Base-by-base conservation (phyloP, 1,140 invertebrate species). In the Solen grandis region DNA sequence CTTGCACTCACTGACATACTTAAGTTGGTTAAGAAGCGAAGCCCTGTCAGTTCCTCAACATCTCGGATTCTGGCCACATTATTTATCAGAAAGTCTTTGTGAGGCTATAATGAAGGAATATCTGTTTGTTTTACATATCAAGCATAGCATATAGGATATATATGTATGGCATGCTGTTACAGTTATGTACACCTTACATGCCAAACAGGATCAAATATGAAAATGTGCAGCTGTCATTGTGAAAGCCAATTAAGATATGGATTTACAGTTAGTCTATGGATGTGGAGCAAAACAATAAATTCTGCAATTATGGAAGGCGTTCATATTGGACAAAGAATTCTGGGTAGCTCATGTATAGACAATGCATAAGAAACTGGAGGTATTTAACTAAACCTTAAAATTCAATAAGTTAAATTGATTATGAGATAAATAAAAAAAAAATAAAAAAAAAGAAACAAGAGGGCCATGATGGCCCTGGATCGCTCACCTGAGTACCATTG, bases 21-120 rank as follows among this genome's bases (percentile, higher is more conserved):
- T 5, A 84, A 72, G 8, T 54, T 33, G 2, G 73, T 73, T 4
- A 88, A 57, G 38, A 88, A 85, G 52, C 78, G 36, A 14, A 84
- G 55, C 2, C 85, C 86, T 36, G 86, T 86, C 10, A 85, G 36
- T 8, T 88, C 76, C 74, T 91, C 90, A 46, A 91, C 76, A 78
- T 91, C 90, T 35, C 85, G 63, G 22, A 91, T 81, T 52, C 90
- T 83, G 10, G 85, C 88, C 29, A 85, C 84, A 75, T 89, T 87
- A 13, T 88, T 81, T 29, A 72, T 35, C 35, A 89, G 80, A 38
- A 80, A 87, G 3, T 84, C 82, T 29, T 82, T 79, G 38, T 84
- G 60, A 57, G 85, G 77, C 87, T 88, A 66, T 33, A 72, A 35
- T 60, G 52, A 41, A 33, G 31, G 70, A 46, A 29, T 59, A 59